Evolutionary conservation across 2,113 vertebrate genomes (phyloP).

Genomic region (Larimichthys polyactis): DNA sequence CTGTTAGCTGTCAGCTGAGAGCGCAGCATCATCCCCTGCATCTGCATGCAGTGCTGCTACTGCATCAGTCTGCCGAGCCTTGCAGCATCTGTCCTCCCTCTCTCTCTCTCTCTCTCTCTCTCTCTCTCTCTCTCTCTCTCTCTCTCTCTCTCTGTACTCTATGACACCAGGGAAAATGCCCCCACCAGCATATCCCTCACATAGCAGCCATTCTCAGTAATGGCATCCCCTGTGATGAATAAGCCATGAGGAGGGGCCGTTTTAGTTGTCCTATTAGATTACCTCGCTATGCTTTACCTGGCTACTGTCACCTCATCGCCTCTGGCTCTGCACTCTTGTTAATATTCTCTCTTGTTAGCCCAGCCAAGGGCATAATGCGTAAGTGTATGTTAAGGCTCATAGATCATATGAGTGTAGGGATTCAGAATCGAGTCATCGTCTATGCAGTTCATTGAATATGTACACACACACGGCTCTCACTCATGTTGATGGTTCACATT

Average conservation of each 20-base stretch:
- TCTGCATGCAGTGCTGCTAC: conserved; percentile 63
- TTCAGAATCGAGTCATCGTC: conserved; percentile 17
- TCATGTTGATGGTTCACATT: conserved; percentile 22
- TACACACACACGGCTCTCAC: conserved; percentile 15
- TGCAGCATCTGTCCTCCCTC: conserved; percentile 58
- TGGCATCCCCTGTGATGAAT: conserved; percentile 83
- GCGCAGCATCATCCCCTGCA: conserved; percentile 42
- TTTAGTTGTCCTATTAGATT: conserved; percentile 82
- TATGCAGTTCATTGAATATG: conserved; percentile 7
- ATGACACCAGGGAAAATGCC: conserved; percentile 76
- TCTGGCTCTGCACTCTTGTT: conserved; percentile 53
- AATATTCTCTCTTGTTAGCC: conserved; percentile 47
- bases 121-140: conserved; percentile 20
- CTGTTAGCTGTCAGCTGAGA: conserved; percentile 40
- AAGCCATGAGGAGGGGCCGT: conserved; percentile 82
- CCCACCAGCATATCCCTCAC: conserved; percentile 75
- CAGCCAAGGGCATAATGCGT: conserved; percentile 48
- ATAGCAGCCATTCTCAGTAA: conserved; percentile 76
- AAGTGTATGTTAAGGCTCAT: conserved; percentile 45
- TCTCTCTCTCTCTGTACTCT: conserved; percentile 52
- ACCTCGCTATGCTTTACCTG: conserved; percentile 77
- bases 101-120: conserved; percentile 19
- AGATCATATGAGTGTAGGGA: conserved; percentile 38
- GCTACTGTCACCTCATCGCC: conserved; percentile 71
- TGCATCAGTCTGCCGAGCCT: conserved; percentile 54